A percentile compares a stretch with the other conserved stretches of the same genome.
Conservation (phyloP, 2,113 vertebrate genomes). For the Megalops atlanticus region DNA sequence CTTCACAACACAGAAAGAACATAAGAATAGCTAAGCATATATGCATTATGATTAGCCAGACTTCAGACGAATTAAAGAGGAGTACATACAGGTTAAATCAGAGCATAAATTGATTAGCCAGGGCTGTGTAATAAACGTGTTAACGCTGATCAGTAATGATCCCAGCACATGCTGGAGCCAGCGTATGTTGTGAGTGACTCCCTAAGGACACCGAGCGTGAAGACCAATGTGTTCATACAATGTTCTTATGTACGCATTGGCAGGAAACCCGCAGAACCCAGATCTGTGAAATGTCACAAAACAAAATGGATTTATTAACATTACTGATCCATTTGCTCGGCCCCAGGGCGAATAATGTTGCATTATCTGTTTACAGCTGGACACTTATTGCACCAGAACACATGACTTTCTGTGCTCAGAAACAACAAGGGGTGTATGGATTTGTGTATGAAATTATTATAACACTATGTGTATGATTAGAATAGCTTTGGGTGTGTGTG, state of each 20-base stretch:
- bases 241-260: not conserved
- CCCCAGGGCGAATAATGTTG: not conserved
- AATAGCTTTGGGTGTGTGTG: too few relatives aligned
- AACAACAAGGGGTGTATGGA: too few relatives aligned
- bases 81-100: not conserved
- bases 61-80: not conserved
- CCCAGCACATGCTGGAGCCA: not conserved
- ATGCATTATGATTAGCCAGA: not conserved
- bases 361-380: not conserved
- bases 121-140: not conserved
- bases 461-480: too few relatives aligned
- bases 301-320: not conserved
- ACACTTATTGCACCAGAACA: not conserved
- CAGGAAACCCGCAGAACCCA: not conserved
- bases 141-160: not conserved
- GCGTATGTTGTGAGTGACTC: not conserved
- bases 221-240: not conserved
- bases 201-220: not conserved
- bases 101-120: not conserved
- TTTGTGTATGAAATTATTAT: too few relatives aligned
- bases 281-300: not conserved
- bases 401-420: not conserved
- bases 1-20: not conserved
- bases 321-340: not conserved
- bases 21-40: not conserved